These are phyloP conservation scores for Australoheros facetus DNA, from an alignment of 2,797 vertebrate genomes.

Conservation along the genomic window DNA sequence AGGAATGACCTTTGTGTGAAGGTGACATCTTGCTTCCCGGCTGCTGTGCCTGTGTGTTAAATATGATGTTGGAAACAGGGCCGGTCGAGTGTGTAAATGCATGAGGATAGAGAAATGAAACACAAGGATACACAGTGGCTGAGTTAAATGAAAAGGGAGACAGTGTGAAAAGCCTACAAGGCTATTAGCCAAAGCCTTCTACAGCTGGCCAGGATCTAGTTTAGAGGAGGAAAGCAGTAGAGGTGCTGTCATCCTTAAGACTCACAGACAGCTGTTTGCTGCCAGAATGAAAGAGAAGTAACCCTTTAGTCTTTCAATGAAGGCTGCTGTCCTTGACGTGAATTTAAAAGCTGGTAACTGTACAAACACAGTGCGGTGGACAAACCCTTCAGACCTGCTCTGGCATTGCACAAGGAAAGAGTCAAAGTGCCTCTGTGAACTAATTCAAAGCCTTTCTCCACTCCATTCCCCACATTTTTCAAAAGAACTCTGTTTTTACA, in stretches of 20 bases:
- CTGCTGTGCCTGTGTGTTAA: slow-evolving; percentile 71
- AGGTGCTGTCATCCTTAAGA: slow-evolving; percentile 58
- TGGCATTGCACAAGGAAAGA: neutral
- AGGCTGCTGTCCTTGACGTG: slow-evolving; percentile 24
- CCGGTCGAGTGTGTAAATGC: slow-evolving; percentile 28
- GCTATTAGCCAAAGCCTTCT: slow-evolving; percentile 56
- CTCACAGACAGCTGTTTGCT: slow-evolving; percentile 58
- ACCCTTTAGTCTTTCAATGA: slow-evolving; percentile 44
- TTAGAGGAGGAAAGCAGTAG: slow-evolving; percentile 44
- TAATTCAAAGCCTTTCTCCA: slow-evolving; percentile 28
- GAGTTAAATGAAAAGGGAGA: slow-evolving; percentile 49
- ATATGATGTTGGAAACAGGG: slow-evolving; percentile 66
- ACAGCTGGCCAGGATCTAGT: slow-evolving; percentile 53
- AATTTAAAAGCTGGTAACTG: slow-evolving; percentile 37
- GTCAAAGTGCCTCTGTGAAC: slow-evolving; percentile 10
- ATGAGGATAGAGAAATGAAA: slow-evolving; percentile 21
- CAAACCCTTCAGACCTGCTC: slow-evolving; percentile 7
- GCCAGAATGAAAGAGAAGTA: slow-evolving; percentile 38
- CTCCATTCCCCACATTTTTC: slow-evolving; percentile 21
- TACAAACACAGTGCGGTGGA: slow-evolving; percentile 22
- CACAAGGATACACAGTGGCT: neutral
- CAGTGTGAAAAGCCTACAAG: slow-evolving; percentile 38
- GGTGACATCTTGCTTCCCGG: slow-evolving; percentile 65
- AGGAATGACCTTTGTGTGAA: slow-evolving; percentile 76
- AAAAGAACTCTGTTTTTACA: slow-evolving; percentile 29